These are phyloP conservation scores for Dasysyrphus albostriatus DNA, from an alignment of 2,888 invertebrate species.

Conservation along the genomic window DNA sequence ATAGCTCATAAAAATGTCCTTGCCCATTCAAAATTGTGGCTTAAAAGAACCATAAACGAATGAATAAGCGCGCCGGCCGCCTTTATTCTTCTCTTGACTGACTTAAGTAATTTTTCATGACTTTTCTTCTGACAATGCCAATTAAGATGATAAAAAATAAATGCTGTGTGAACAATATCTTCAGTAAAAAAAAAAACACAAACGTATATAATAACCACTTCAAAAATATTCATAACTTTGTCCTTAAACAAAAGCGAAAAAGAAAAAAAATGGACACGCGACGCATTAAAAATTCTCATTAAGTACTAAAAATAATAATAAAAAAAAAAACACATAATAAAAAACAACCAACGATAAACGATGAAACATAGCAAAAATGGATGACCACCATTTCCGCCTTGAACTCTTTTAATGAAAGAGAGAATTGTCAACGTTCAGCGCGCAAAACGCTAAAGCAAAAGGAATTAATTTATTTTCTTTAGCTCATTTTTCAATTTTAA, in stretches of 20 bases:
- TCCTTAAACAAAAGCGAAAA: slow-evolving; percentile 26
- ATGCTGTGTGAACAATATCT: slow-evolving; percentile 46
- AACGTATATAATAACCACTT: slow-evolving; percentile 36
- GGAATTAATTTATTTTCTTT: slow-evolving; percentile 55
- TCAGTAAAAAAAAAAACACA: not conserved
- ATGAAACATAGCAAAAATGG: slow-evolving; percentile 35
- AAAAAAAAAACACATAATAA: slow-evolving; percentile 18
- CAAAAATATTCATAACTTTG: slow-evolving; percentile 54
- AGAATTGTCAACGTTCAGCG: slow-evolving; percentile 55
- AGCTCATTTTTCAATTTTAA: slow-evolving; percentile 60
- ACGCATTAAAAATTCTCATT: slow-evolving; percentile 44
- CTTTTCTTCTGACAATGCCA: slow-evolving; percentile 47
- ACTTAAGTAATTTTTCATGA: slow-evolving; percentile 55
- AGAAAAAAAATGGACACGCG: slow-evolving; percentile 23
- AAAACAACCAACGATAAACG: slow-evolving; percentile 7
- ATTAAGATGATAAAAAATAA: slow-evolving; percentile 55
- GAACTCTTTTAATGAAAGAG: slow-evolving; percentile 67
- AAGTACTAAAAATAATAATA: slow-evolving; percentile 20
- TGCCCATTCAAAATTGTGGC: slow-evolving; percentile 16
- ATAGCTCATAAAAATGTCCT: slow-evolving; percentile 32
- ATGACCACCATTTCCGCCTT: slow-evolving; percentile 51
- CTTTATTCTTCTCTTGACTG: not conserved
- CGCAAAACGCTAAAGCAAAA: slow-evolving; percentile 25
- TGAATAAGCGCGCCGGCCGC: not conserved
- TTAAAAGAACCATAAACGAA: slow-evolving; percentile 19